phyloP scores from a whole-genome alignment of 2,797 vertebrate species.

The Syngnathus acus region DNA sequence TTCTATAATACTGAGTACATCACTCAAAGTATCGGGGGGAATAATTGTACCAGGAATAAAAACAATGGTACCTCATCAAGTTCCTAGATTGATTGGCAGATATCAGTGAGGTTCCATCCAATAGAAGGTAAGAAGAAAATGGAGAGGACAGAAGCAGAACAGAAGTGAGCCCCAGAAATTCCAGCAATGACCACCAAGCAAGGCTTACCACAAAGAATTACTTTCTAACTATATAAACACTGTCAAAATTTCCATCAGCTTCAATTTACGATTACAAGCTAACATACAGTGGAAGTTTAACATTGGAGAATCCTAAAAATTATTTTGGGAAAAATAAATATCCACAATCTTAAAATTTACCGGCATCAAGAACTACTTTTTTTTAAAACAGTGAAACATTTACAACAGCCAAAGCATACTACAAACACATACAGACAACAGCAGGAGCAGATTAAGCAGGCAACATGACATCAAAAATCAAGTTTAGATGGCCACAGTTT shows the following conservation, averaged over 20 bases:
- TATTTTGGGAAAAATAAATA: background rate
- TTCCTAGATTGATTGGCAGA: conserved; percentile 86
- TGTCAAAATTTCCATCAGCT: background rate
- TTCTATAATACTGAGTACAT: background rate
- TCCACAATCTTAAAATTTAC: too few relatives aligned
- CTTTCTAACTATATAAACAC: background rate
- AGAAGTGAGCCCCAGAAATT: conserved; percentile 13
- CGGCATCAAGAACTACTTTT: background rate
- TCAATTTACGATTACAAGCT: background rate
- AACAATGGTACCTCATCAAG: conserved; percentile 91
- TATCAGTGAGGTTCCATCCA: conserved; percentile 78
- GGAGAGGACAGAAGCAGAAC: conserved; percentile 59
- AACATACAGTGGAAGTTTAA: background rate
- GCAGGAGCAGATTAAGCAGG: background rate
- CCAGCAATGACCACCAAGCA: background rate
- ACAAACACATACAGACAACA: background rate
- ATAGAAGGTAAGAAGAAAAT: conserved; percentile 58
- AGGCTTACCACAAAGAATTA: background rate
- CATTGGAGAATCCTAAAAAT: background rate
- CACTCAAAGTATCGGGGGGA: background rate
- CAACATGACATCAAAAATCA: background rate
- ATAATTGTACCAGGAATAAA: conserved; percentile 20
- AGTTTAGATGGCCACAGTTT: background rate
- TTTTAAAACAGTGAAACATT: background rate
- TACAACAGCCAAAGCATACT: background rate